Evolutionary conservation across 2,888 invertebrate species (phyloP), one percentile per base, ranked within the genome.

Genomic region (Notocelia uddmanniana): DNA sequence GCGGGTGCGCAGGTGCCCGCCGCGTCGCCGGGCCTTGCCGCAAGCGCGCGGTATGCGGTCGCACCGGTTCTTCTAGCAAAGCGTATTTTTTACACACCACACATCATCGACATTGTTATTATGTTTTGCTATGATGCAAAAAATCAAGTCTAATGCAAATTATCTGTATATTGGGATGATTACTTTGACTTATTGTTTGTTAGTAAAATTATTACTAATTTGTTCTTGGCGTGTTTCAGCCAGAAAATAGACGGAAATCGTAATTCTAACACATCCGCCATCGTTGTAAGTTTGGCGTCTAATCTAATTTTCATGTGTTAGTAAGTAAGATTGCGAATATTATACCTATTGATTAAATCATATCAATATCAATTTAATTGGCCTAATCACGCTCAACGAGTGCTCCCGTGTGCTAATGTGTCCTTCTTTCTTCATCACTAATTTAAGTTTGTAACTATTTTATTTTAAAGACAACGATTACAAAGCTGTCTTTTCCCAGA

Each of bases 41-140:
- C 85, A 84, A 90, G 90, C 90, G 88, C 88, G 81, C 83, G 91
- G 92, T 88, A 93, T 93, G 93, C 89, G 90, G 93, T 93, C 89
- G 82, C 92, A 93, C 93, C 93, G 93, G 93, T 93, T 93, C 89
- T 89, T 88, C 91, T 92, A 91, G 91, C 91, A 89, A 84, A 88
- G 89, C 89, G 89, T 89, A 89, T 92, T 93, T 93, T 93, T 92
- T 91, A 91, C 89, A 89, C 81, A 78, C 87, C 88, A 91, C 91
- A 92, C 90, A 92, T 92, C 89, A 91, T 89, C 90, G 83, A 91
- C 88, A 91, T 91, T 92, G 91, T 92, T 91, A 85, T 89, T 89
- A 87, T 89, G 89, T 91, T 92, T 92, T 91, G 88, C 89, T 91
- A 85, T 86, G 85, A 89, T 88, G 89, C 90, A 92, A 92, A 92